A percentile compares a stretch with the other conserved stretches of the same genome.
phyloP scores from a whole-genome alignment of 2,797 vertebrate genomes.

The Melanotaenia pygmaea region DNA sequence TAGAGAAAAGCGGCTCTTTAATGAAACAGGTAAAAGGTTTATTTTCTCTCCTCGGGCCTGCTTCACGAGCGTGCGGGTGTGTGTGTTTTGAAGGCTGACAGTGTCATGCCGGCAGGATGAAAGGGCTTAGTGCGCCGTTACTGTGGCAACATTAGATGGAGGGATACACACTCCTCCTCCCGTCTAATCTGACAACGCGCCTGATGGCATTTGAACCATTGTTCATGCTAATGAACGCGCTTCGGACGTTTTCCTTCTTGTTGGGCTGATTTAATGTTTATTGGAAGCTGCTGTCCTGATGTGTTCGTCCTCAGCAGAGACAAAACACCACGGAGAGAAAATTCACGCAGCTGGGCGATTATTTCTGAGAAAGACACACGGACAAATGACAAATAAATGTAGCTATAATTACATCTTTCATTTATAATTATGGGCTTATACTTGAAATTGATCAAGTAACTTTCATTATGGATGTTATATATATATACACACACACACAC shows the following conservation, averaged over 20 bases:
- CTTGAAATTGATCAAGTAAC: no score
- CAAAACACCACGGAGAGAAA: slow-evolving; percentile 4
- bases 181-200: slow-evolving; percentile 34
- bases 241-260: neutral
- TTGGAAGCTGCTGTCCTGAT: slow-evolving; percentile 9
- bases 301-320: neutral
- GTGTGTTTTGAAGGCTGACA: slow-evolving; percentile 39
- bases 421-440: no score
- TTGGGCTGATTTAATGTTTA: neutral
- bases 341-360: neutral
- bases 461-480: no score
- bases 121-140: slow-evolving; percentile 73
- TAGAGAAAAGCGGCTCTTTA: slow-evolving; percentile 54
- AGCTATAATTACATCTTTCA: no score
- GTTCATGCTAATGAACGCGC: slow-evolving; percentile 22
- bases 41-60: neutral
- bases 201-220: slow-evolving; percentile 48
- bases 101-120: slow-evolving; percentile 70
- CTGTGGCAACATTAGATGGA: slow-evolving; percentile 81
- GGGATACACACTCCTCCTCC: slow-evolving; percentile 59
- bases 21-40: slow-evolving; percentile 64
- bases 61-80: neutral
- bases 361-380: neutral
- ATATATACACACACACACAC: no score
- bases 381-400: neutral